Conservation (phyloP, 2,113 vertebrate species). For the Eclectus roratus region DNA sequence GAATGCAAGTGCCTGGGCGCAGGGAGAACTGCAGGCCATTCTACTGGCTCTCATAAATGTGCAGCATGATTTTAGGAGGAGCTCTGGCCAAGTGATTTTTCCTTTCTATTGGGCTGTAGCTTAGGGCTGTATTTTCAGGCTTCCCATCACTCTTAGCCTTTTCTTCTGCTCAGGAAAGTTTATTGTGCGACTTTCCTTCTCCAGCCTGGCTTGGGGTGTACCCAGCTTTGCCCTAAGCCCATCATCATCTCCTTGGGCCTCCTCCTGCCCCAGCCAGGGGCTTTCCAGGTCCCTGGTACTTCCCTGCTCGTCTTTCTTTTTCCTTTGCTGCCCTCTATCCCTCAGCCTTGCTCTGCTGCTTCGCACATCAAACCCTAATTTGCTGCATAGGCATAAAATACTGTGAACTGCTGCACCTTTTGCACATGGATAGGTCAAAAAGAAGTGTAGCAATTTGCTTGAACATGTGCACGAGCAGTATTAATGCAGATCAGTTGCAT, state of each 20-base stretch:
- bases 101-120: neutral
- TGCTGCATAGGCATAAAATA: slow-evolving; percentile 61
- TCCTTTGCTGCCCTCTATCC: slow-evolving; percentile 63
- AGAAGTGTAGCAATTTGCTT: slow-evolving; percentile 66
- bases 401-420: slow-evolving; percentile 60
- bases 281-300: neutral
- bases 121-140: neutral
- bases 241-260: neutral
- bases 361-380: neutral
- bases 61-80: neutral
- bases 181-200: neutral
- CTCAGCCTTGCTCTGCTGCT: neutral
- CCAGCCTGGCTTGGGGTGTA: neutral
- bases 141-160: neutral
- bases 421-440: slow-evolving; percentile 59
- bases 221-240: neutral
- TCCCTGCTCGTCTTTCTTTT: slow-evolving; percentile 47
- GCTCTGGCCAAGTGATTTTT: neutral
- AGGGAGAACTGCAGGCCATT: neutral
- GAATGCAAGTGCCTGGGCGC: neutral
- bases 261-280: neutral
- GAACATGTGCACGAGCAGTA: slow-evolving; percentile 59
- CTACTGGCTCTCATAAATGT: rapidly evolving
- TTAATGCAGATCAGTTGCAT: slow-evolving; percentile 66
- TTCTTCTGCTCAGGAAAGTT: neutral